A percentile compares a stretch with the other conserved stretches of the same genome.
Conservation (phyloP, 2,888 invertebrate species). For the Strigamia maritima region DNA sequence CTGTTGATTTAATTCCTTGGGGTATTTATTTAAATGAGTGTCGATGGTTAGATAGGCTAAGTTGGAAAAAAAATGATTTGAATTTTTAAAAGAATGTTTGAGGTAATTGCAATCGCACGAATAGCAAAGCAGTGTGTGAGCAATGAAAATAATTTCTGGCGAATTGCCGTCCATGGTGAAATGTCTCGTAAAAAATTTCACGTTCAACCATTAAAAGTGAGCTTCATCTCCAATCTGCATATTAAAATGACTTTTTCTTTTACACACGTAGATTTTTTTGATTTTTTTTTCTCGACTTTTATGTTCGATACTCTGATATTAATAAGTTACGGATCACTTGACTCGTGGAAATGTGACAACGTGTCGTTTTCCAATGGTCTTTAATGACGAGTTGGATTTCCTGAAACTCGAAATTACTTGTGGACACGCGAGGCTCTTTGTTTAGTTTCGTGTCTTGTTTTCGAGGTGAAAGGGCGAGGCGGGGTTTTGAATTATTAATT, state of each 20-base stretch:
- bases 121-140: neutral
- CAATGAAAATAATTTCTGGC: conserved; percentile 10
- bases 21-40: conserved; percentile 10
- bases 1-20: neutral
- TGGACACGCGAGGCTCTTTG: neutral
- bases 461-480: conserved; percentile 1
- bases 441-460: conserved; percentile 3
- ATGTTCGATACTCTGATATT: neutral
- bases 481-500: conserved; percentile 5
- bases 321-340: conserved; percentile 10
- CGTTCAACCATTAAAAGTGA: conserved; percentile 5
- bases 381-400: conserved; percentile 10
- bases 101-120: conserved; percentile 10
- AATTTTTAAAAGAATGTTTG: neutral
- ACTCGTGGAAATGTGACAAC: conserved; percentile 10
- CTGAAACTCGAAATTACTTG: neutral
- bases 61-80: neutral
- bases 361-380: neutral
- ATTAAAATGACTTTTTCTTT: conserved; percentile 1
- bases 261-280: neutral
- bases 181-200: conserved; percentile 10
- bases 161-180: conserved; percentile 9
- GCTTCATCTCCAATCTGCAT: conserved; percentile 10
- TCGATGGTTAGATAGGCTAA: neutral
- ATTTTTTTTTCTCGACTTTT: neutral